A percentile compares a stretch with the other conserved stretches of the same genome.
Conservation (phyloP, 1,140 invertebrate species). For the Cyrtorhinus lividipennis region DNA sequence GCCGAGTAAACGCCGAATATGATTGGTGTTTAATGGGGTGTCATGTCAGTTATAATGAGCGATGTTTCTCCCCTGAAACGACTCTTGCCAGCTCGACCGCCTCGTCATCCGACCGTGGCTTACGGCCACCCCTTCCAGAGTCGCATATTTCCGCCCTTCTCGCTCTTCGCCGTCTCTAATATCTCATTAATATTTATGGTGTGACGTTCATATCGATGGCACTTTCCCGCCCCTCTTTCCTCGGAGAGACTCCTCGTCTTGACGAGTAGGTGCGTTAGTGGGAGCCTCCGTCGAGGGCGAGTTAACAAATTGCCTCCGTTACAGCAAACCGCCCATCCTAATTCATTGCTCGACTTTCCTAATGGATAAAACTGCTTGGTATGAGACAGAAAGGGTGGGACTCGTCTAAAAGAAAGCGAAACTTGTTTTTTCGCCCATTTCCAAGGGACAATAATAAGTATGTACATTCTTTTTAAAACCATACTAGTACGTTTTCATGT, state of each 20-base stretch:
- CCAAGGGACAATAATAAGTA: no score
- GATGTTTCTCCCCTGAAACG: slow-evolving; percentile 1
- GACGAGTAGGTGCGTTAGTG: background rate
- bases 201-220: background rate
- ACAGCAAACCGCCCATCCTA: background rate
- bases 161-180: background rate
- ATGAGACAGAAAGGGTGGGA: no score
- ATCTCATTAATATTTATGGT: background rate
- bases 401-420: no score
- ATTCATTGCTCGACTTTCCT: background rate
- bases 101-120: background rate
- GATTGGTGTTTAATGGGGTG: slow-evolving; percentile 16
- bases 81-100: background rate
- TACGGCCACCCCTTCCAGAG: background rate
- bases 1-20: background rate
- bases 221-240: background rate
- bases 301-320: background rate
- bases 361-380: background rate
- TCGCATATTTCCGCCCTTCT: background rate
- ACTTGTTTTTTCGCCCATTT: no score
- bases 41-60: slow-evolving; percentile 16
- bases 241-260: background rate
- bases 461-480: no score
- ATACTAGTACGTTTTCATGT: no score
- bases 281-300: background rate